Base-by-base conservation (phyloP, 1,140 invertebrate genomes). In the Anastatus disparis region DNA sequence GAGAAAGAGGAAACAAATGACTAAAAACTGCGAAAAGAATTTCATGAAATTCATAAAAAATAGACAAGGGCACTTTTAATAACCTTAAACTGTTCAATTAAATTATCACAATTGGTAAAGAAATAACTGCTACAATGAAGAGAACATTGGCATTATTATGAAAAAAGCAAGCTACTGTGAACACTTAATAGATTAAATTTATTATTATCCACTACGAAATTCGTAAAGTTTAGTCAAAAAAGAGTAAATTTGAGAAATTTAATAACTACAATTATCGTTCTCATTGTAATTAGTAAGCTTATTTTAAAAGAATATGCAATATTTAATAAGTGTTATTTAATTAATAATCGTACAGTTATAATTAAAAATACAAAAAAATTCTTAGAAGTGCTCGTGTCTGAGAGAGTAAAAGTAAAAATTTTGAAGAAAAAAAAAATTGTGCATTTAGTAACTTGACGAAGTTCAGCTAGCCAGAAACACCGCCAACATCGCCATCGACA, bases 391-490 rank as follows among this genome's bases (percentile, higher is more conserved):
- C 59, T 62, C 56, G 46, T 52, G 46, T 64, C 15, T 27, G 59
- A 22, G n/a, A n/a, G n/a, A 31, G 8, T 63, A 3, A 48, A 35
- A 31, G 40, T 48, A 29, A 12, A 22, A 20, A 58, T 10, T 27
- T 3, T 17, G 2, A 61, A 17, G 56, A 2, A 12, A 71, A 59
- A 52, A 13, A 17, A 27, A 53, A 52, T 7, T 12, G n/a, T n/a
- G n/a, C 6, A 46, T 20, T 46, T 46, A 46, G 6, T 46, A n/a
- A 24, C 27, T 29, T 44, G 3, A 26, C 24, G 13, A 56, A 58
- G 29, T 26, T 74, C 72, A 76, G 75, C 75, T 78, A 79, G 73
- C 76, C 74, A 61, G 53, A 59, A 77, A 63, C 72, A 77, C 71
- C 68, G 72, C 72, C 76, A 71, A 52, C 12, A n/a, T 31, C 7